Conservation (phyloP, 2,888 invertebrate species). For the Calliphora vomitoria region DNA sequence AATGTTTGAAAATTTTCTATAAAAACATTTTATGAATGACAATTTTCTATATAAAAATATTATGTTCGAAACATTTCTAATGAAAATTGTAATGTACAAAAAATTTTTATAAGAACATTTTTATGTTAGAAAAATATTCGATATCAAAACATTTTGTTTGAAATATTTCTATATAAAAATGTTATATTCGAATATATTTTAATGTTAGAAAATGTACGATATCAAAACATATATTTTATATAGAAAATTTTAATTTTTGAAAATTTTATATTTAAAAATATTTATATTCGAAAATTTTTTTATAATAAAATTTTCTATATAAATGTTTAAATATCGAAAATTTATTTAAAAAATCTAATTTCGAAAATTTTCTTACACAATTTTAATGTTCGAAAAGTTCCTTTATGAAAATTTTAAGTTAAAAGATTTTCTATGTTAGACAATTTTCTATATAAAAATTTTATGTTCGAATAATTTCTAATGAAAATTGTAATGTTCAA, state of each 20-base stretch:
- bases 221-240: too few species aligned
- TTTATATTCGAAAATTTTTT: too few species aligned
- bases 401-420: too few species aligned
- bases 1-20: background rate
- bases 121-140: background rate
- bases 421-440: too few species aligned
- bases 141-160: background rate
- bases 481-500: background rate
- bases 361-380: too few species aligned
- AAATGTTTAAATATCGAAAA: too few species aligned
- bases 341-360: too few species aligned
- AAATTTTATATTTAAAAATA: too few species aligned
- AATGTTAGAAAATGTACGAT: too few species aligned
- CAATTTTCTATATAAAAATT: background rate
- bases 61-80: background rate
- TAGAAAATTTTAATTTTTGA: background rate
- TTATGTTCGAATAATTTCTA: background rate
- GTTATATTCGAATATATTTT: too few species aligned
- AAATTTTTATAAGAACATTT: background rate
- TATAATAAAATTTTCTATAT: background rate
- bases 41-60: background rate
- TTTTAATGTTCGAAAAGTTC: too few species aligned
- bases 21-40: background rate
- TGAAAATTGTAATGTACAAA: background rate
- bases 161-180: background rate